A percentile compares a stretch with the other conserved stretches of the same genome.
Conservation (phyloP, 2,888 invertebrate genomes). For the Zygogramma bicolorata region DNA sequence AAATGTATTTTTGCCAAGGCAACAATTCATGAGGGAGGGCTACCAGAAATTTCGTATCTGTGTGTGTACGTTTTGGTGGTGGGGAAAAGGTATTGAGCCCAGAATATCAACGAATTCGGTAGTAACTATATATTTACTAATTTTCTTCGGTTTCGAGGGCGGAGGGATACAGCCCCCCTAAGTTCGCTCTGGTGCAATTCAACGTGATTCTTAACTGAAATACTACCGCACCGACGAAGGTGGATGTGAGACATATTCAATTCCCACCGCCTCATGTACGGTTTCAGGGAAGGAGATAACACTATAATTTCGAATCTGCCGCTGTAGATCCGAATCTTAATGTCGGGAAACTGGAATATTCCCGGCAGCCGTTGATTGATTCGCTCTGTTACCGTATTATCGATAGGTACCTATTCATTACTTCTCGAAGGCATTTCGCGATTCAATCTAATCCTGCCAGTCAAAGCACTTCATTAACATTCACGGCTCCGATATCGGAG, state of each 20-base stretch:
- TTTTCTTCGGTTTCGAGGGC: no score
- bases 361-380: background rate
- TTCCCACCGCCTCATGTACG: background rate
- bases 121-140: no score
- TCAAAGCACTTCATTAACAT: constrained; percentile 34
- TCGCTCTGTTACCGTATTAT: background rate
- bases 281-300: background rate
- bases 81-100: no score
- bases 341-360: background rate
- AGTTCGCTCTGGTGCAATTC: no score
- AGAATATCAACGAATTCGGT: no score
- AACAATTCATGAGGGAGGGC: no score
- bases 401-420: constrained; percentile 1
- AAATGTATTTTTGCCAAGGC: no score
- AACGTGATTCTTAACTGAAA: background rate
- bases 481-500: constrained; percentile 10
- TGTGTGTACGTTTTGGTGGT: no score
- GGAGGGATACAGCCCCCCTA: no score
- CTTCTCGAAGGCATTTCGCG: background rate
- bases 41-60: no score
- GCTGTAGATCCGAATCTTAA: background rate
- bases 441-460: constrained; percentile 62
- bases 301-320: background rate
- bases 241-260: background rate
- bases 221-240: background rate